phyloP scores from a whole-genome alignment of 30 jellyfish, hydroid and myxozoan genomes.

The Hydractinia echinata region DNA sequence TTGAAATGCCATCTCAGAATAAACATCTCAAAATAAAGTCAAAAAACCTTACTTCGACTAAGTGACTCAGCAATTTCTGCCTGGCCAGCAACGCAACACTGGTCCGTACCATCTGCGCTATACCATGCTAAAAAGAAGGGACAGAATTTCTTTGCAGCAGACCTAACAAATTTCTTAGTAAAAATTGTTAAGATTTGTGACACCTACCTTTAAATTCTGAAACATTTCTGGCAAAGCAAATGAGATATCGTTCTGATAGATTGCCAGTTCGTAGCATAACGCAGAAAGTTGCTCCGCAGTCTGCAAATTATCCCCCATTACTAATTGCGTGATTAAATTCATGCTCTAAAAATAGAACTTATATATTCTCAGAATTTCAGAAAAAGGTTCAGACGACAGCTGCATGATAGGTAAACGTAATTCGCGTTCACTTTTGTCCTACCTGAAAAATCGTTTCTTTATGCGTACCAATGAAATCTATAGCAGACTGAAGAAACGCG shows the following conservation, averaged over 20 bases:
- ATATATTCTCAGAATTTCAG: too few species aligned
- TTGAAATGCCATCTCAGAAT: too few species aligned
- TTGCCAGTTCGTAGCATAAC: constrained; percentile 16
- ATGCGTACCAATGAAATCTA: constrained; percentile 59
- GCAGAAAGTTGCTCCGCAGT: constrained; percentile 23
- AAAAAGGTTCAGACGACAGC: not conserved
- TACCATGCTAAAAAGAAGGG: constrained; percentile 24
- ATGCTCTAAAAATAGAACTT: constrained; percentile 26
- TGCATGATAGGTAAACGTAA: not conserved
- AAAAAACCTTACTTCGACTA: constrained; percentile 40
- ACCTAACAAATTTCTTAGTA: not conserved
- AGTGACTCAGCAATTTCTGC: constrained; percentile 45
- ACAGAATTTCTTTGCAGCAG: not conserved
- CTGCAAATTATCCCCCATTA: not conserved
- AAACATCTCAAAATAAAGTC: too few species aligned
- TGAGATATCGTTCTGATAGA: constrained; percentile 4
- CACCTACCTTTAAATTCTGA: constrained; percentile 10
- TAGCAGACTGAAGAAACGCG: constrained; percentile 31
- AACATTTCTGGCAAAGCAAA: constrained; percentile 25
- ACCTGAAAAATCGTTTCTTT: constrained; percentile 53
- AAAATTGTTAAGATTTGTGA: not conserved
- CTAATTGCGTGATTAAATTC: not conserved
- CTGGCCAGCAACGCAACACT: constrained; percentile 59
- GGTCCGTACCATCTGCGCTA: constrained; percentile 24
- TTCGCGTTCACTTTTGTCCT: not conserved